phyloP scores from a whole-genome alignment of 2,113 vertebrate genomes.

The Neolamprologus fasciatus region DNA sequence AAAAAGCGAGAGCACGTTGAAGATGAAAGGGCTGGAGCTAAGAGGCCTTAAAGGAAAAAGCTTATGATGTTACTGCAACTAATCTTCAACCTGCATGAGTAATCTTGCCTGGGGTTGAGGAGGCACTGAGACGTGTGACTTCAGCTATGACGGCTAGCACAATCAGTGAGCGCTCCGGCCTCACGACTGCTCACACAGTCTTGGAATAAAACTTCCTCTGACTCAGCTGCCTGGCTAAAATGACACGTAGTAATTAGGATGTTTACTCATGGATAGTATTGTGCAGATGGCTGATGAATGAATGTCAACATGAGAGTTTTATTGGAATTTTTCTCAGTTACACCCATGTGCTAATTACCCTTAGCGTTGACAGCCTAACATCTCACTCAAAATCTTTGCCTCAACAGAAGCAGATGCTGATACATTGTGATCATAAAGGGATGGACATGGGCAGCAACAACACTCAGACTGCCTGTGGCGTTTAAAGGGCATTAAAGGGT shows the following conservation, averaged over 20 bases:
- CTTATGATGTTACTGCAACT: slow-evolving; percentile 9
- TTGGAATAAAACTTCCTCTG: not conserved
- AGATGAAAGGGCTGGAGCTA: not conserved
- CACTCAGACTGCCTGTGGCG: not conserved
- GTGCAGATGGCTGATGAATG: not conserved
- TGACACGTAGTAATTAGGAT: not conserved
- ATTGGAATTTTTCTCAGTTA: not conserved
- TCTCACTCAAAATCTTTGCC: not conserved
- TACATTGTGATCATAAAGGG: not conserved
- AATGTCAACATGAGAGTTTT: not conserved
- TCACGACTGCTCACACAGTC: not conserved
- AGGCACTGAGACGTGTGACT: not conserved
- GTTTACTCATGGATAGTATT: not conserved
- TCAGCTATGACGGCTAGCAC: not conserved
- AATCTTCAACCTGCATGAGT: slow-evolving; percentile 15
- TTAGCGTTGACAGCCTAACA: not conserved
- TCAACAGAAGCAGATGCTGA: not conserved
- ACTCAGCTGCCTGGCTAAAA: not conserved
- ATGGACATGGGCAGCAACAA: not conserved
- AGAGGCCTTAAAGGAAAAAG: slow-evolving; percentile 6
- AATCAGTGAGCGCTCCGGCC: not conserved
- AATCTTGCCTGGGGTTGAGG: not conserved
- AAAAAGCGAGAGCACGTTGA: not conserved
- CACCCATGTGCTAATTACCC: not conserved
- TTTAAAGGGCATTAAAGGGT: not conserved